Evolutionary conservation across 2,888 invertebrate species (phyloP).

Genomic region (Bibio marci): DNA sequence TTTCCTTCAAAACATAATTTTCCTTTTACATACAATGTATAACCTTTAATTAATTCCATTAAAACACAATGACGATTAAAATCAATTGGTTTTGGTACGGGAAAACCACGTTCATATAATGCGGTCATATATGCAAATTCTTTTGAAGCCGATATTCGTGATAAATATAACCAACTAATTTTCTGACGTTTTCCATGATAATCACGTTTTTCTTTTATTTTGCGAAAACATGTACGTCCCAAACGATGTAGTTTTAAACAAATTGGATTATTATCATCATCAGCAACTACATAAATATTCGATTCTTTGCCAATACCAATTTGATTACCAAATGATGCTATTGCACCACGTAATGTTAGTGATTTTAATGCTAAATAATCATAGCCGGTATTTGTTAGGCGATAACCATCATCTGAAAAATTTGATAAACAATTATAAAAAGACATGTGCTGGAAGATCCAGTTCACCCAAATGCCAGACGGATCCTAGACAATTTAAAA

Average conservation of each 20-base stretch:
- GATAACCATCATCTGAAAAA: slow-evolving; percentile 69
- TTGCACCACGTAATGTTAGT: slow-evolving; percentile 56
- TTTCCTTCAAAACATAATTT: neutral
- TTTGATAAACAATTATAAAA: neutral
- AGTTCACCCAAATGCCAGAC: slow-evolving; percentile 1
- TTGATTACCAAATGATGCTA: slow-evolving; percentile 87
- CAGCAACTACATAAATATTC: slow-evolving; percentile 79
- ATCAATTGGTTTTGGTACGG: slow-evolving; percentile 88
- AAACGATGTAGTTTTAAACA: slow-evolving; percentile 88
- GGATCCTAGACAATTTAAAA: neutral
- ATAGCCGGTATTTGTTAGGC: slow-evolving; percentile 89
- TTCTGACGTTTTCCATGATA: slow-evolving; percentile 84
- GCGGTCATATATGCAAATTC: slow-evolving; percentile 98
- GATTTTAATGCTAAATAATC: slow-evolving; percentile 91
- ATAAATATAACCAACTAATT: slow-evolving; percentile 91
- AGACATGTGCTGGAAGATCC: neutral
- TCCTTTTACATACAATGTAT: slow-evolving; percentile 40
- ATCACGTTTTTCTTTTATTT: slow-evolving; percentile 88
- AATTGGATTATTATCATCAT: slow-evolving; percentile 59
- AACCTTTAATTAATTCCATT: slow-evolving; percentile 81
- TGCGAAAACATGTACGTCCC: slow-evolving; percentile 91
- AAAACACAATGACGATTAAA: slow-evolving; percentile 90
- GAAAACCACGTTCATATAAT: slow-evolving; percentile 73
- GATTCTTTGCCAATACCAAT: slow-evolving; percentile 99
- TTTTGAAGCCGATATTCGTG: slow-evolving; percentile 89